Base-by-base conservation (phyloP, 2,113 vertebrate genomes). In the Syrrhaptes paradoxus region DNA sequence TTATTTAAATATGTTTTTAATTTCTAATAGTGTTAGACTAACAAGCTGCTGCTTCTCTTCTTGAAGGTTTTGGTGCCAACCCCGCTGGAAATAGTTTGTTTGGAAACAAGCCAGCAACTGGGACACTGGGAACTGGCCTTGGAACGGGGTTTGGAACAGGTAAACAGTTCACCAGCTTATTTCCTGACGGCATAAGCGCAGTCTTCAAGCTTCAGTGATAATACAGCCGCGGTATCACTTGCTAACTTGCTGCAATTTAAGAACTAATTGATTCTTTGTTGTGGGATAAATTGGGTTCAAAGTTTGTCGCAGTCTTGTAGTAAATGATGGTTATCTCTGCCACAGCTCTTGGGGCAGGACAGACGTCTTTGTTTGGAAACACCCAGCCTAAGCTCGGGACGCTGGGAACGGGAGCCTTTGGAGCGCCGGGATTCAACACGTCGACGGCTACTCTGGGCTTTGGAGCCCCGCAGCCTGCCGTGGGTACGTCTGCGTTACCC, bases 81-180 rank as follows among this genome's bases (percentile, higher is more conserved):
- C 96, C 98, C 7, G 97, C 98, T 38, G 98, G 96, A 24, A 99
- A 96, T 43, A 98, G 98, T 95, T 97, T 99, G 84, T 99, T 99
- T 97, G 99, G 99, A 71, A 99, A 97, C 90, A 99, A 99, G 66
- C 92, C 99, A 19, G 97, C 98, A 2, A 88, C 99, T 0, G 99
- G 99, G 32, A 98, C 98, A 15, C 97, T 99, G 48, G 99, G 99
- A 41, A 95, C 99, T 0, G 98, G 98, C 1, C 98, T 99, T 38
- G 99, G 98, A 68, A 94, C 99, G 12, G 98, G 98, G 24, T 99
- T 99, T 93, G 99, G 99, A 88, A 97, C 98, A 97, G 99, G 99
- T 99, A 98, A 96, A 67, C 26, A 71, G 5, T 10, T 63, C 17
- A 24, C 5, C n/a, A 11, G 24, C 4, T 84, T 34, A 15, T 41